Base-by-base conservation (phyloP, 2,113 vertebrate genomes). In the Grammatotria lemairii region DNA sequence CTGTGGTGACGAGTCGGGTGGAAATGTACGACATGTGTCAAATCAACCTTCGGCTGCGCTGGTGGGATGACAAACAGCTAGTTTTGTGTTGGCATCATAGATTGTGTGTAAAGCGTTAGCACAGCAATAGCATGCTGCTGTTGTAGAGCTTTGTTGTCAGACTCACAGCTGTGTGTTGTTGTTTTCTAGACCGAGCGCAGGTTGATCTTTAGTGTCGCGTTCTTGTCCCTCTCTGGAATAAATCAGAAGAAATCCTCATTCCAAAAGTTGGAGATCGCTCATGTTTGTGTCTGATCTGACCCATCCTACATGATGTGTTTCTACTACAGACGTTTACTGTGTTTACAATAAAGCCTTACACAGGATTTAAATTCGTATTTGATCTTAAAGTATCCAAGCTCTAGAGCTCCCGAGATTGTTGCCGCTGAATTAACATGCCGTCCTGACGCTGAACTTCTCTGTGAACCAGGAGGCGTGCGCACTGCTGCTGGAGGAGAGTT, bases 381-480 rank as follows among this genome's bases (percentile, higher is more conserved):
- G 38, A 70, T 42, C 38, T 42, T 42, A 42, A 70, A 70, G 8
- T 70, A 40, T 40, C 7, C 7, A 1, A 70, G 63, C 35, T 9
- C 63, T 42, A 14, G n/a, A 40, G n/a, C n/a, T 70, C 63, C 0
- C 8, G 35, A 14, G 65, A 9, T 70, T 23, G 35, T 70, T 70
- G n/a, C 38, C 1, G 0, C 35, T 40, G 35, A 80, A 85, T 75
- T 57, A 33, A 49, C 47, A 54, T 40, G 2, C n/a, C 35, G 57
- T 86, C 58, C 60, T 84, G 83, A 60, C 23, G 12, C 35, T 86
- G 63, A 90, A 23, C n/a, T 45, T 91, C 49, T 88, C 87, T 94
- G 90, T 94, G 26, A 93, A 91, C 79, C 95, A 99, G 99, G 99
- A 99, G 93, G 97, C 97, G 1, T 99, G 98, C 68, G 97, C 97